Evolutionary conservation across 1,140 invertebrate genomes (phyloP).

Genomic region (Meloidogyne chitwoodi): DNA sequence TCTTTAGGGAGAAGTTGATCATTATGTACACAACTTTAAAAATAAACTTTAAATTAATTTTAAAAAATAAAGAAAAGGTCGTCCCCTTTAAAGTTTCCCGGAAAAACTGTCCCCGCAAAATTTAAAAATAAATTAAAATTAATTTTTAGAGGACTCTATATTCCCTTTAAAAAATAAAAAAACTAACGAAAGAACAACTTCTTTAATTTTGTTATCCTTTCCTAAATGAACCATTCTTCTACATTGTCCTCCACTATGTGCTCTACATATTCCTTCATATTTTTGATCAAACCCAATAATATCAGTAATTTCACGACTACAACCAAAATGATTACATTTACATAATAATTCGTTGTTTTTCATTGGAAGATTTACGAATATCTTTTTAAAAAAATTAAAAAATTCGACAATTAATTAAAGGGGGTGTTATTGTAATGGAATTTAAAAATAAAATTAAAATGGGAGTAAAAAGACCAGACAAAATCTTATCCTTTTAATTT

Average conservation of each 20-base stretch:
- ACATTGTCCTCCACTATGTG: slow-evolving; percentile 17
- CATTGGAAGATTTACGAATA: neutral
- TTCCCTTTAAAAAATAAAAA: neutral
- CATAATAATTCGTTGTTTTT: slow-evolving; percentile 22
- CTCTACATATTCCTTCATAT: slow-evolving; percentile 16
- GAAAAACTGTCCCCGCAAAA: no score
- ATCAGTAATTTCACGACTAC: neutral
- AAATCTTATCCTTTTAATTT: neutral
- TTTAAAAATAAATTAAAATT: no score
- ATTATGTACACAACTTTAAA: slow-evolving; percentile 16
- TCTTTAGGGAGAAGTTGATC: slow-evolving; percentile 29
- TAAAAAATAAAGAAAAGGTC: slow-evolving; percentile 6
- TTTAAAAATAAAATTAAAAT: no score
- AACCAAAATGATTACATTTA: slow-evolving; percentile 13
- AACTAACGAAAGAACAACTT: slow-evolving; percentile 24
- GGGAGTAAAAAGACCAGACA: no score
- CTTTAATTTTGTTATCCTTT: slow-evolving; percentile 9
- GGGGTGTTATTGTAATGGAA: no score
- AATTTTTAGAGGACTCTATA: no score
- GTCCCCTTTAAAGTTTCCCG: no score
- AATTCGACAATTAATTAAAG: neutral
- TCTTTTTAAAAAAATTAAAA: neutral
- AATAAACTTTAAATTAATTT: neutral
- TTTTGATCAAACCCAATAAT: slow-evolving; percentile 2
- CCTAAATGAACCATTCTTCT: slow-evolving; percentile 1